Percentiles rank a stretch among this genome's conserved stretches.
phyloP scores from a whole-genome alignment of 2,888 invertebrate species.

The Rhodophaea formosa region DNA sequence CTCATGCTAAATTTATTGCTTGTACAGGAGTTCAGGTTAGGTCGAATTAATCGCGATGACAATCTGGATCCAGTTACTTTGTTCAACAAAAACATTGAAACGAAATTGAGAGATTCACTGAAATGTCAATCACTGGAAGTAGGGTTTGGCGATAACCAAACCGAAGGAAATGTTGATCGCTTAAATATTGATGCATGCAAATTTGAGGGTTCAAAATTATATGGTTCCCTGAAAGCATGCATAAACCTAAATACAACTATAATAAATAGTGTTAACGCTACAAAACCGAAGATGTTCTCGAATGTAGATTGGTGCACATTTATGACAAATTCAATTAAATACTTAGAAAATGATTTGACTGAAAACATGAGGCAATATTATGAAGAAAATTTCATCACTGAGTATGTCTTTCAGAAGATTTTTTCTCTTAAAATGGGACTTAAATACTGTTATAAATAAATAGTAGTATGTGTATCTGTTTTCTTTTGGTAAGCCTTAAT shows the following conservation, averaged over 20 bases:
- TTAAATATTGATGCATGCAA: background rate
- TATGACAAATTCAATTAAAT: background rate
- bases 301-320: background rate
- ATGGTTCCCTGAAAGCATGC: background rate
- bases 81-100: background rate
- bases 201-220: background rate
- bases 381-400: background rate
- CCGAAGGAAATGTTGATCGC: background rate
- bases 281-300: too few relatives aligned
- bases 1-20: slow-evolving; percentile 81
- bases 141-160: background rate
- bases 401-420: background rate
- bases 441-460: too few relatives aligned
- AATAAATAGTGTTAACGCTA: background rate
- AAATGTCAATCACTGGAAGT: background rate
- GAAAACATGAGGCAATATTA: background rate
- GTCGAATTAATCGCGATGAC: slow-evolving; percentile 10
- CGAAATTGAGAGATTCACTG: background rate
- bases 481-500: too few relatives aligned
- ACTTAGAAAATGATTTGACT: background rate
- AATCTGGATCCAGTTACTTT: background rate
- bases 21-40: slow-evolving; percentile 52
- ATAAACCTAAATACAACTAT: background rate
- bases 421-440: background rate
- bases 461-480: too few relatives aligned